Base-by-base conservation (phyloP, 35 echinoderm and acorn worm species). In the Apostichopus parvimensis region DNA sequence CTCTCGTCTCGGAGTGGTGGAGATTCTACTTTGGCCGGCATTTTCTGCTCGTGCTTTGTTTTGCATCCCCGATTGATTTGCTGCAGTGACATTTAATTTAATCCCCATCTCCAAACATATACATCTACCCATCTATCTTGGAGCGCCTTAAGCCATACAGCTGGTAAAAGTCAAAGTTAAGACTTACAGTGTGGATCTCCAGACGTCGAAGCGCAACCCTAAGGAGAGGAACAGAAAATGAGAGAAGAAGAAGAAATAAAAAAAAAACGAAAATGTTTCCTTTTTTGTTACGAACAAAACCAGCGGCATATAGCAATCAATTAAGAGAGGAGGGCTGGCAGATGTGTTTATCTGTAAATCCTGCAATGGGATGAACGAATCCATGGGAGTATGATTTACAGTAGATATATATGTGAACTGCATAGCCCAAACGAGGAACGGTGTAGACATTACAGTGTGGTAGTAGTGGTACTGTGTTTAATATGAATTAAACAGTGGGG, bases 21-120 rank as follows among this genome's bases (percentile, higher is more conserved):
- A 68, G 64, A 68, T 68, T 11, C 18, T 14, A 68, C 64, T 68
- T 75, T 75, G 71, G 71, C 6, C 4, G 71, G 71, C 21, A 22
- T 75, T 20, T 75, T 75, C 71, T 75, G 71, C 58, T 17, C 58
- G 55, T 6, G 1, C 54, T 84, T n/a, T 60, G 56, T 58, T 60
- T 45, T 61, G 9, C 55, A n/a, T 25, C 17, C 57, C 56, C 54
- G 24, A 84, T 84, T 84, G 81, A 84, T 84, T 84, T 84, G 54
- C 15, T 58, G 81, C 81, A 58, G 34, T 84, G 81, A 84, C 81
- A 84, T 84, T 84, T 84, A 58, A 57, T 58, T 84, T 84, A 59
- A 59, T 22, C 21, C 15, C 18, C 15, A 18, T 20, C 71, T 3
- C 17, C 71, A 18, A 75, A 18, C n/a, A n/a, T 75, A 18, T 84